These are phyloP conservation scores for Tympanuchus pallidicinctus DNA, from an alignment of 2,113 vertebrate species.

Conservation along the genomic window DNA sequence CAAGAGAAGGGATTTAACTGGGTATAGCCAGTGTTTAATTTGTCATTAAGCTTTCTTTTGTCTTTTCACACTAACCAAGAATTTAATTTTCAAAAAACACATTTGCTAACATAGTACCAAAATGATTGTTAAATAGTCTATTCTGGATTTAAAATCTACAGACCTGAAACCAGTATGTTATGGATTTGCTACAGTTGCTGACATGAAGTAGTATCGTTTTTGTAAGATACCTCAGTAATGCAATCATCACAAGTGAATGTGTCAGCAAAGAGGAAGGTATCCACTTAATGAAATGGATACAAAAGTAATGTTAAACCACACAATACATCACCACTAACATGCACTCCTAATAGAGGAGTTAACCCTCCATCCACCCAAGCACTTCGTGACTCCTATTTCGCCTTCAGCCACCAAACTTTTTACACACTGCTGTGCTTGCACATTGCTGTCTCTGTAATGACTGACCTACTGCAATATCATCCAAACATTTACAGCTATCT, in stretches of 20 bases:
- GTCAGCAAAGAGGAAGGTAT: constrained; percentile 8
- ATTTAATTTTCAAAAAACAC: not conserved
- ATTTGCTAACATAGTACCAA: not conserved
- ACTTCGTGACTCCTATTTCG: not conserved
- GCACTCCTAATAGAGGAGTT: constrained; percentile 17
- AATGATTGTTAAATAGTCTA: fast-evolving
- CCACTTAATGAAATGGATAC: constrained; percentile 12
- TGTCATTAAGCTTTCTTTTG: not conserved
- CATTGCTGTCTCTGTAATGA: not conserved
- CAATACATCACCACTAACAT: not conserved
- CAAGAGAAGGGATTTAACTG: not conserved
- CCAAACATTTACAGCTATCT: not conserved
- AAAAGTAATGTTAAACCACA: constrained; percentile 19
- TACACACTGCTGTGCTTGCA: not conserved
- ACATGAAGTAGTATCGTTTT: not conserved
- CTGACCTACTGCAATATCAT: not conserved
- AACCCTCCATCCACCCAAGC: not conserved
- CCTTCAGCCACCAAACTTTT: not conserved
- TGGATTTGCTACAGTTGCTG: not conserved
- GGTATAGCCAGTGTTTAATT: not conserved
- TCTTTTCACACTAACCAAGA: not conserved
- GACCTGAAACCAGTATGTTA: not conserved
- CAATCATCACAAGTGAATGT: not conserved
- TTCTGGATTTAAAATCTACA: not conserved
- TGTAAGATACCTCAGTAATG: not conserved